Evolutionary conservation across 2,113 vertebrate species (phyloP).

Genomic region (Nothobranchius kuhntae): DNA sequence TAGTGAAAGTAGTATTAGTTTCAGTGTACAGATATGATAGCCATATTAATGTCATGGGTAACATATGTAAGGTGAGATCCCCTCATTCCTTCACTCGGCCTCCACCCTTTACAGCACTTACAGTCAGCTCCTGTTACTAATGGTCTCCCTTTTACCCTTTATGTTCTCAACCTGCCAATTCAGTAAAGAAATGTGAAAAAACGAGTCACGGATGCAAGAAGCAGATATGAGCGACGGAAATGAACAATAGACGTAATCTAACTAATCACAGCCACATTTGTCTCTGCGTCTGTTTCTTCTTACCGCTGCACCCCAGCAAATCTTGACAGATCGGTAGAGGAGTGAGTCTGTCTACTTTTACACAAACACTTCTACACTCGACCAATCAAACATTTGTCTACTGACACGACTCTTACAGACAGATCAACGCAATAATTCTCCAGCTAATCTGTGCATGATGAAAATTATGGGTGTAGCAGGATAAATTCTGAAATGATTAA

Average conservation of each 20-base stretch:
- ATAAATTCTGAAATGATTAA: no score
- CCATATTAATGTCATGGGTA: conserved; percentile 45
- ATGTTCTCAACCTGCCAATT: conserved; percentile 15
- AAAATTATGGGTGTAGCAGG: background rate
- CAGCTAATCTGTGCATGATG: conserved; percentile 7
- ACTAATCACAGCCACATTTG: conserved; percentile 21
- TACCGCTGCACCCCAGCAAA: conserved; percentile 56
- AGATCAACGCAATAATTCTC: conserved; percentile 14
- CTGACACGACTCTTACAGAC: background rate
- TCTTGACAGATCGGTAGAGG: conserved; percentile 19
- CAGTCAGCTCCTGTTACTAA: conserved; percentile 69
- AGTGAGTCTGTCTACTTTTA: conserved; percentile 17
- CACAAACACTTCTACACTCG: conserved; percentile 6
- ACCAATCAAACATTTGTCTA: conserved; percentile 13
- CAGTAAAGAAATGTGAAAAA: conserved; percentile 31
- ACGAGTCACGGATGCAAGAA: conserved; percentile 16
- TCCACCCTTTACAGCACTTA: conserved; percentile 50
- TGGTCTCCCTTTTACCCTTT: conserved; percentile 46
- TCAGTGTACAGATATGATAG: conserved; percentile 47
- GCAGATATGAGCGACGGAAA: conserved; percentile 34
- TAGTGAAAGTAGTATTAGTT: conserved; percentile 43
- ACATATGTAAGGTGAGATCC: conserved; percentile 56
- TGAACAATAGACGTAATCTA: conserved; percentile 33
- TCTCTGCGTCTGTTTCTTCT: conserved; percentile 11
- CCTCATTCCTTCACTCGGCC: conserved; percentile 15